Evolutionary conservation across 2,888 invertebrate species (phyloP).

Genomic region (Nebria salina): DNA sequence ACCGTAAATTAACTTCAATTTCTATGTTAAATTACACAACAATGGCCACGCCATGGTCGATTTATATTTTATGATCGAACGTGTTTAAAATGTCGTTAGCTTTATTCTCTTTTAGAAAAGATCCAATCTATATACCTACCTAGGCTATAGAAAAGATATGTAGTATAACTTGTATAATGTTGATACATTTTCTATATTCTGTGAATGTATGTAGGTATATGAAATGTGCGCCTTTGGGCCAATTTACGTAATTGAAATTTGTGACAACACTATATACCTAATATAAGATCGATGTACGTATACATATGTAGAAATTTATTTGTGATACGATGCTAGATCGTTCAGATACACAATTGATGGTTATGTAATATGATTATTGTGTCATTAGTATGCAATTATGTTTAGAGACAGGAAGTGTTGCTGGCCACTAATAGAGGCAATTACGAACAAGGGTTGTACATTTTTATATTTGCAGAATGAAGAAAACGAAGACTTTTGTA

Average conservation of each 20-base stretch:
- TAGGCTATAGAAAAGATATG: neutral
- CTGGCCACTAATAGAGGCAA: neutral
- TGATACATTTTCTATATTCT: neutral
- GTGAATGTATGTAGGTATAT: neutral
- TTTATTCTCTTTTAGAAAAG: slow-evolving; percentile 7
- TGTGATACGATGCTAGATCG: neutral
- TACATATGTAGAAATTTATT: neutral
- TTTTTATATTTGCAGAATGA: neutral
- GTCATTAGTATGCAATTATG: slow-evolving; percentile 38
- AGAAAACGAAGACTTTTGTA: too few relatives aligned
- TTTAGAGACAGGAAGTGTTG: slow-evolving; percentile 31
- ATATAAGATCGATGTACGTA: neutral
- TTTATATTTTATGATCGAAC: slow-evolving; percentile 43
- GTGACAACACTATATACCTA: slow-evolving; percentile 21
- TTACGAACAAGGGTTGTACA: neutral
- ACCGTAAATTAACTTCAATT: slow-evolving; percentile 39
- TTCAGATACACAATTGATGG: neutral
- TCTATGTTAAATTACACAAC: slow-evolving; percentile 43
- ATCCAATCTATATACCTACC: slow-evolving; percentile 4
- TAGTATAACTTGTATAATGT: neutral
- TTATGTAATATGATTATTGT: slow-evolving; percentile 36
- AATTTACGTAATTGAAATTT: slow-evolving; percentile 45
- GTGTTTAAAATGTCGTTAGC: slow-evolving; percentile 45
- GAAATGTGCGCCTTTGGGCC: slow-evolving; percentile 8
- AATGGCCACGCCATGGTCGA: slow-evolving; percentile 24